A percentile compares a stretch with the other conserved stretches of the same genome.
These are phyloP conservation scores for Catharus fuscescens DNA, from an alignment of 2,113 vertebrate species.

Conservation along the genomic window DNA sequence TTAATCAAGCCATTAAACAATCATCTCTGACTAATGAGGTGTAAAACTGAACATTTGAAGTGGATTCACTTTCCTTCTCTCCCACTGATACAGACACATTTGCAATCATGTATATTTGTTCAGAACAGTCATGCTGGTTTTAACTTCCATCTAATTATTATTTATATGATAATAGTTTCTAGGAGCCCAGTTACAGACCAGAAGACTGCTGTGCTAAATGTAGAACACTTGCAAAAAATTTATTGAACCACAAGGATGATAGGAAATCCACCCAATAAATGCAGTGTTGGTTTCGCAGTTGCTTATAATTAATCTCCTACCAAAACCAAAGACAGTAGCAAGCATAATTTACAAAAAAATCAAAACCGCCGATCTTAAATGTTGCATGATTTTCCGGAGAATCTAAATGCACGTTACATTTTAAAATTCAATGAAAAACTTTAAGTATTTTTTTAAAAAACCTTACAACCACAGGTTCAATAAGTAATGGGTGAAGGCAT, in stretches of 20 bases:
- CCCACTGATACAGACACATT: background rate
- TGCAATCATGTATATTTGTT: constrained; percentile 6
- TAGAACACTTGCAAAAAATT: background rate
- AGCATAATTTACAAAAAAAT: background rate
- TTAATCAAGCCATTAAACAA: background rate
- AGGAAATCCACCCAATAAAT: background rate
- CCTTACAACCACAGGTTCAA: background rate
- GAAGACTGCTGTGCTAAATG: background rate
- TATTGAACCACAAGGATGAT: background rate
- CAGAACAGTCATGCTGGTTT: background rate
- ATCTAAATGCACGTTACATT: background rate
- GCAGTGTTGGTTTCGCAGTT: background rate
- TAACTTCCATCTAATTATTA: background rate
- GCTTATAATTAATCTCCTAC: background rate
- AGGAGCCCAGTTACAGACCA: background rate
- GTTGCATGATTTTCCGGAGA: background rate
- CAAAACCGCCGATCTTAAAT: background rate
- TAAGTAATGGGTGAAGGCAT: background rate
- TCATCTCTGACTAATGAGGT: background rate
- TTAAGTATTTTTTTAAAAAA: background rate
- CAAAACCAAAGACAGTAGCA: background rate
- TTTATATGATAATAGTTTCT: background rate
- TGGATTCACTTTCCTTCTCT: background rate
- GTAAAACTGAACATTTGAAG: background rate
- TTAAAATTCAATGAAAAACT: background rate